phyloP scores from a whole-genome alignment of 2,888 invertebrate species.

The Philereme transversata region DNA sequence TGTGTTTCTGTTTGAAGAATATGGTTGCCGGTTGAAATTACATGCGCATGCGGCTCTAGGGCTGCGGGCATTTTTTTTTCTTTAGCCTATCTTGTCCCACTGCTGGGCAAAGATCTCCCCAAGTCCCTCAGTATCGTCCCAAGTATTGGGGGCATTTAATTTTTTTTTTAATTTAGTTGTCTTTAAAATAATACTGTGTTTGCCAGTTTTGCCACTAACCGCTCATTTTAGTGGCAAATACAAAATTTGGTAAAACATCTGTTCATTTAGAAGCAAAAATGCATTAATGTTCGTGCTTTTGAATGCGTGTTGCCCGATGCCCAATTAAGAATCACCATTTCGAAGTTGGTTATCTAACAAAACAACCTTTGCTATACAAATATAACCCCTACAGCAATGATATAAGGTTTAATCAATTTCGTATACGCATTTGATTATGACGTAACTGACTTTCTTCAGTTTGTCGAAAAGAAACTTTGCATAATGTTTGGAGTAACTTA shows the following conservation, averaged over 20 bases:
- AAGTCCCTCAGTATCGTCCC: too few species aligned
- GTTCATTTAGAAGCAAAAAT: slow-evolving; percentile 6
- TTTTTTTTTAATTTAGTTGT: too few species aligned
- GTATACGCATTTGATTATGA: slow-evolving; percentile 17
- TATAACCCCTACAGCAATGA: slow-evolving; percentile 13
- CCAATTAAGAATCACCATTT: slow-evolving; percentile 24
- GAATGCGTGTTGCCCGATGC: slow-evolving; percentile 14
- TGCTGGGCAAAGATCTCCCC: too few species aligned
- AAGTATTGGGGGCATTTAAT: too few species aligned
- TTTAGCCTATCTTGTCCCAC: too few species aligned
- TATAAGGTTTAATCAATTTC: slow-evolving; percentile 16
- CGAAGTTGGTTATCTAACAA: slow-evolving; percentile 16
- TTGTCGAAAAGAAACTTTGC: slow-evolving; percentile 34
- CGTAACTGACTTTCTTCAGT: slow-evolving; percentile 36
- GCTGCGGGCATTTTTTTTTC: too few species aligned
- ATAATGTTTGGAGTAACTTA: slow-evolving; percentile 27
- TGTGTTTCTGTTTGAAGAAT: too few species aligned
- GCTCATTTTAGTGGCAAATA: too few species aligned
- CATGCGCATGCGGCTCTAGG: too few species aligned
- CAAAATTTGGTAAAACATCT: not conserved
- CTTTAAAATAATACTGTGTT: too few species aligned
- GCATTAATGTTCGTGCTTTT: slow-evolving; percentile 13
- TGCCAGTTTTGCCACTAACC: too few species aligned
- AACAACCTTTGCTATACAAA: slow-evolving; percentile 2
- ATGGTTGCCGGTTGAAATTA: too few species aligned